These are phyloP conservation scores for Psilopsiagon aurifrons DNA, from an alignment of 2,113 vertebrate genomes.

Conservation along the genomic window DNA sequence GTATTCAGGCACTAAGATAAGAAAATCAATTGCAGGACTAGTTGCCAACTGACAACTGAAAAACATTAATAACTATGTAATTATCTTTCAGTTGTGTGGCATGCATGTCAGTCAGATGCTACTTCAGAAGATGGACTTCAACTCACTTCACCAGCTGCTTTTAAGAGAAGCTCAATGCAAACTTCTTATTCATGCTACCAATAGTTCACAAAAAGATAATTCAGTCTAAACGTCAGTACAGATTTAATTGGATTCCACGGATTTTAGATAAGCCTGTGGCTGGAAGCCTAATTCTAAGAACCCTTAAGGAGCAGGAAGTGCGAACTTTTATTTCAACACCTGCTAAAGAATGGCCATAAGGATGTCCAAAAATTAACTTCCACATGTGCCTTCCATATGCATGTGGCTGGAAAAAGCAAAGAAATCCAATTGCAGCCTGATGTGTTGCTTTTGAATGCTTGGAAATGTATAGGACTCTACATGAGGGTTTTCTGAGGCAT, in stretches of 20 bases:
- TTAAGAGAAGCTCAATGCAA: not conserved
- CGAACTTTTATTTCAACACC: constrained; percentile 48
- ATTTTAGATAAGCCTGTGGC: constrained; percentile 79
- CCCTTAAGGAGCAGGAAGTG: constrained; percentile 43
- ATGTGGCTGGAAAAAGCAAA: not conserved
- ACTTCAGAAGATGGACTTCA: not conserved
- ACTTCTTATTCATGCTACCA: constrained; percentile 31
- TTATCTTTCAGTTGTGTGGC: not conserved
- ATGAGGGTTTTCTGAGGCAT: not conserved
- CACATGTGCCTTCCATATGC: not conserved
- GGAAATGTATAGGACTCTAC: not conserved
- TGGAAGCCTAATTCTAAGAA: constrained; percentile 70
- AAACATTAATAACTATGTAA: not conserved
- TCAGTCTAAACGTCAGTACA: constrained; percentile 78
- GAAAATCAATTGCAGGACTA: not conserved
- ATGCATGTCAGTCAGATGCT: not conserved
- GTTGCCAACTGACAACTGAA: not conserved
- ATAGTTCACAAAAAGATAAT: constrained; percentile 67
- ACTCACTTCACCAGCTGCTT: not conserved
- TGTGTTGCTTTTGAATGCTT: not conserved
- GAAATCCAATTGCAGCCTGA: not conserved
- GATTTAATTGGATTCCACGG: constrained; percentile 84
- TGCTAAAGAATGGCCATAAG: not conserved
- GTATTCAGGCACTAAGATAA: not conserved
- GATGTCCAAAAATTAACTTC: not conserved